A percentile compares a stretch with the other conserved stretches of the same genome.
phyloP scores from a whole-genome alignment of 1,140 invertebrate genomes.

The Bombus superbus region DNA sequence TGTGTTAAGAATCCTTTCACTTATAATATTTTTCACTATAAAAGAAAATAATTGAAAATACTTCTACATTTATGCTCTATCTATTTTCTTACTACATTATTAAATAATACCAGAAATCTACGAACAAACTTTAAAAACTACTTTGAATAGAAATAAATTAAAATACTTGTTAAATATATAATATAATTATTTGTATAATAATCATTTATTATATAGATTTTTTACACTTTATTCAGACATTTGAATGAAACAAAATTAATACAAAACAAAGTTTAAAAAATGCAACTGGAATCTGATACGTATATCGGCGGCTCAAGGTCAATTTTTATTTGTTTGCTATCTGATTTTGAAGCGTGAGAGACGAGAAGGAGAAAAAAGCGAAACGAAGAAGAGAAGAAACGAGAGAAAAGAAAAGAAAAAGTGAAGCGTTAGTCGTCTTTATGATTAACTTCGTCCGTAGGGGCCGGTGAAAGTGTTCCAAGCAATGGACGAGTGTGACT shows the following conservation, averaged over 20 bases:
- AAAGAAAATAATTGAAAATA: slow-evolving; percentile 39
- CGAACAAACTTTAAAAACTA: neutral
- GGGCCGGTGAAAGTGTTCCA: slow-evolving; percentile 63
- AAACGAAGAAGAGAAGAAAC: neutral
- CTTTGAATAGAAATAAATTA: neutral
- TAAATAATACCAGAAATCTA: no score
- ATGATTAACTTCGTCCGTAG: slow-evolving; percentile 44
- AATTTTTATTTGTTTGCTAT: slow-evolving; percentile 40
- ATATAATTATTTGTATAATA: neutral
- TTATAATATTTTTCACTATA: slow-evolving; percentile 69
- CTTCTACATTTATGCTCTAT: no score
- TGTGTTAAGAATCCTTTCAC: slow-evolving; percentile 62
- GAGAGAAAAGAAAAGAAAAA: slow-evolving; percentile 17
- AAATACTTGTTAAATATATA: neutral
- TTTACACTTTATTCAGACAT: neutral
- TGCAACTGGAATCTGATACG: neutral
- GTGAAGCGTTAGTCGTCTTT: slow-evolving; percentile 37
- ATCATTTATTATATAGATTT: neutral
- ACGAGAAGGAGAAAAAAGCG: neutral
- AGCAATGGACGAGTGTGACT: slow-evolving; percentile 80
- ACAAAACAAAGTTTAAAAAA: slow-evolving; percentile 29
- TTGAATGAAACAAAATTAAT: neutral
- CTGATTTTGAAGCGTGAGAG: slow-evolving; percentile 14
- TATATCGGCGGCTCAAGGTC: slow-evolving; percentile 23
- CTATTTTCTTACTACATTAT: no score